Percentiles rank a stretch among this genome's conserved stretches.
These are phyloP conservation scores for Aix galericulata DNA, from an alignment of 2,113 vertebrate genomes.

Conservation along the genomic window DNA sequence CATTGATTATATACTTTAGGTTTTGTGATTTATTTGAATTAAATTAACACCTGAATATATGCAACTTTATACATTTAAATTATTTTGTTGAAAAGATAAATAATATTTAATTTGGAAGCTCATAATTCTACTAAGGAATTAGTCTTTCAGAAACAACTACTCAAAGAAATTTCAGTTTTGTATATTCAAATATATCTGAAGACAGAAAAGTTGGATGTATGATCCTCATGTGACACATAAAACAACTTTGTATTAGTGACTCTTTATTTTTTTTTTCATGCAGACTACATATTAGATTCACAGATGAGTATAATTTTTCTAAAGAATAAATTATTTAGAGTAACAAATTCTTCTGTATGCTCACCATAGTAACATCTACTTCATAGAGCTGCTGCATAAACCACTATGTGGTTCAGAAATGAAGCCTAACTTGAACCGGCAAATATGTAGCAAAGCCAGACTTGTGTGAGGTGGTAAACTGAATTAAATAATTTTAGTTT, in stretches of 20 bases:
- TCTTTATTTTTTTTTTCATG: not conserved
- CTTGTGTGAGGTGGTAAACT: not conserved
- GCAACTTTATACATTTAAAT: not conserved
- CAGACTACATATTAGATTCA: not conserved
- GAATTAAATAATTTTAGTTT: not conserved
- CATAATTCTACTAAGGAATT: not conserved
- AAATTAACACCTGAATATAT: not conserved
- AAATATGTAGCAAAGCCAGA: not conserved
- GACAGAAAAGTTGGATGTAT: not conserved
- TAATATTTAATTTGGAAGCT: not conserved
- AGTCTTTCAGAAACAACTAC: not conserved
- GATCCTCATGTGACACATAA: not conserved
- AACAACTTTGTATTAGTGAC: not conserved
- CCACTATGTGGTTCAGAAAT: not conserved
- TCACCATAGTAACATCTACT: not conserved
- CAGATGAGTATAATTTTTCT: not conserved
- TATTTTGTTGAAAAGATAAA: not conserved
- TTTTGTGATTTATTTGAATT: not conserved
- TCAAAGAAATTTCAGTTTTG: not conserved
- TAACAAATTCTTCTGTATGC: not conserved
- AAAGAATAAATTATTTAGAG: not conserved
- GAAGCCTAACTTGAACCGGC: not conserved
- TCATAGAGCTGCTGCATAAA: not conserved
- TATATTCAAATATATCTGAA: not conserved
- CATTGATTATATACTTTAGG: not conserved